Evolutionary conservation across 2,888 invertebrate species (phyloP), one percentile per base, ranked within the genome.

Genomic region (Trachelus troglodyta): DNA sequence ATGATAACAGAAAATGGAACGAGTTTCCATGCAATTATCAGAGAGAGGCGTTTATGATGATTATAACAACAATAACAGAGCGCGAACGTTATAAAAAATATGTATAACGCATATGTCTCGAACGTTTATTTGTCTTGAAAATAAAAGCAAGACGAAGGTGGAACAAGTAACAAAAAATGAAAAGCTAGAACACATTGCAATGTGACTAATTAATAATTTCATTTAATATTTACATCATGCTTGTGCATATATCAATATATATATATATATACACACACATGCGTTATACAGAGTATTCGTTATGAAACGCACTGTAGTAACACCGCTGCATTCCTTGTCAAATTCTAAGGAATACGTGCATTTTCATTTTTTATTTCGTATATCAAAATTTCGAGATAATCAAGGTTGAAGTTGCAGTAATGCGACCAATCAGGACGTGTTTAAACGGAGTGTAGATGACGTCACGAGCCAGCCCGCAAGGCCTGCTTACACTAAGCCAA

Each of bases 151-250:
- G 56, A 56, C 56, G 23, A 56, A 56, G 9, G 71, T 71, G 4
- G 12, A 71, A 71, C 12, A 12, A 71, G 9, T 15, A 71, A 34
- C 31, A 9, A 31, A 9, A 34, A 71, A 31, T 12, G 31, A 15
- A 69, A 2, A 34, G 74, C 73, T 34, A 73, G 74, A 74, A 68
- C 71, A 74, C 56, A 73, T 73, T 69, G 77, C 77, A 75, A 73
- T 75, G 79, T 77, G 75, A 80, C 69, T 73, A 74, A 77, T 80
- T 75, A 56, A 78, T 33, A 33, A 74, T 34, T 37, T 78, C 76
- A 73, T 78, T 80, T 75, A 79, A 77, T 79, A 75, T 82, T 86
- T 82, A 82, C 79, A 80, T 75, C 76, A 78, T 77, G 78, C 79
- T 78, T 79, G 80, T 75, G 74, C 76, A 69, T 79, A 78, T 76